These are phyloP conservation scores for Sphenopsis melanotis DNA, from an alignment of 2,797 vertebrate species.

Conservation along the genomic window DNA sequence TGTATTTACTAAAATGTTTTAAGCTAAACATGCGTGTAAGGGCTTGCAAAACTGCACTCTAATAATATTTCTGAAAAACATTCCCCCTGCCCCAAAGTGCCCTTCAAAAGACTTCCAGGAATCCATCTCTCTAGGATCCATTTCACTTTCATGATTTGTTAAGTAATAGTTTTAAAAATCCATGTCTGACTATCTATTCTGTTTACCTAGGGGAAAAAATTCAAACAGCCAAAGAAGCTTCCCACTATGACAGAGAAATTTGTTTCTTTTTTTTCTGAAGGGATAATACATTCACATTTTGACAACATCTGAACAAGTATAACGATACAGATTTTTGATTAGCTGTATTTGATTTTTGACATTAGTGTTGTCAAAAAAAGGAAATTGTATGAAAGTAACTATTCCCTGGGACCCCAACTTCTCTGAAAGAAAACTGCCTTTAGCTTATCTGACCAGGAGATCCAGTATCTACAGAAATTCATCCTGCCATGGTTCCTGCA, in stretches of 20 bases:
- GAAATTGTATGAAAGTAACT: neutral
- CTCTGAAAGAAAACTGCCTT: neutral
- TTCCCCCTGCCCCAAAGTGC: rapidly evolving
- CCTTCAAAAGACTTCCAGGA: neutral
- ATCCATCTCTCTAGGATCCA: neutral
- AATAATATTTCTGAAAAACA: neutral
- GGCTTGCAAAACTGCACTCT: neutral
- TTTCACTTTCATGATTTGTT: neutral
- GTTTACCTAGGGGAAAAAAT: neutral
- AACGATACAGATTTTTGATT: neutral
- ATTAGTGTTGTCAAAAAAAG: neutral
- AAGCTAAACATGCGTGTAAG: neutral
- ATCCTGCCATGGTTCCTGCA: neutral
- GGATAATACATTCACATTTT: neutral
- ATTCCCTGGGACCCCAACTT: neutral
- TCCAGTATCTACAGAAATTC: neutral
- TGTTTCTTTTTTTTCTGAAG: neutral
- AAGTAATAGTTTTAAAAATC: neutral
- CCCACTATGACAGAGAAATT: neutral
- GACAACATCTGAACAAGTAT: neutral
- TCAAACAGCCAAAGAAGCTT: neutral
- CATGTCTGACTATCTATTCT: neutral
- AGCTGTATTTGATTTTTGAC: neutral
- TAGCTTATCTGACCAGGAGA: neutral
- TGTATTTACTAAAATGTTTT: neutral